Evolutionary conservation across 2,113 vertebrate species (phyloP).

Genomic region (human (Homo sapiens)): DNA sequence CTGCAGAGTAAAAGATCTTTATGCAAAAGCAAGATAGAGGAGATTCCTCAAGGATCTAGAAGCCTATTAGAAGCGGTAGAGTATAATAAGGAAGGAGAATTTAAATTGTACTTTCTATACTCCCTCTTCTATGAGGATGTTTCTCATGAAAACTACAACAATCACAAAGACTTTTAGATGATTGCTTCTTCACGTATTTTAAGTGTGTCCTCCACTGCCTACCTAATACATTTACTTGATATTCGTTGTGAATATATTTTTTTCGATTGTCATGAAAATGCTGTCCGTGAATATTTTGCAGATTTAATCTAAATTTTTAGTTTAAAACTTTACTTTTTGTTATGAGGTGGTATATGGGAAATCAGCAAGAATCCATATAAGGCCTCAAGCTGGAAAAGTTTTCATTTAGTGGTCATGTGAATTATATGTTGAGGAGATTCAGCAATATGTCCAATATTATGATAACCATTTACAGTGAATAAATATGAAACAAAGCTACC

Average conservation of each 20-base stretch:
- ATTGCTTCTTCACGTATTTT: background rate
- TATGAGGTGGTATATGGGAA: background rate
- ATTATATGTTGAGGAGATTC: background rate
- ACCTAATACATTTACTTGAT: background rate
- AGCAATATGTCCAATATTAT: background rate
- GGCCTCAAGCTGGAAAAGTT: background rate
- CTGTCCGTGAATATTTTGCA: background rate
- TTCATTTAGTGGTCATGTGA: background rate
- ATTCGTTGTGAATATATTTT: background rate
- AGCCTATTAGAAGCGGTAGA: background rate
- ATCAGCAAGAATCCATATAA: background rate
- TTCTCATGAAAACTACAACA: background rate
- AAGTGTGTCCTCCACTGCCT: background rate
- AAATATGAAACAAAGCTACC: background rate
- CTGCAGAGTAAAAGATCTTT: background rate
- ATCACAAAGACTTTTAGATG: background rate
- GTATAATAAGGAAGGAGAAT: background rate
- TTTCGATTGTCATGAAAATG: background rate
- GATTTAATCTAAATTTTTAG: background rate
- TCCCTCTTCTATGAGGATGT: background rate
- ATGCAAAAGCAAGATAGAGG: background rate
- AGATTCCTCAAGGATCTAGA: background rate
- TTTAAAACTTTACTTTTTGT: background rate
- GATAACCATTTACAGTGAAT: background rate
- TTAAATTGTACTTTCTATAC: background rate